These are phyloP conservation scores for Drosophila triauraria DNA, from an alignment of 1,140 invertebrate genomes.

Conservation along the genomic window DNA sequence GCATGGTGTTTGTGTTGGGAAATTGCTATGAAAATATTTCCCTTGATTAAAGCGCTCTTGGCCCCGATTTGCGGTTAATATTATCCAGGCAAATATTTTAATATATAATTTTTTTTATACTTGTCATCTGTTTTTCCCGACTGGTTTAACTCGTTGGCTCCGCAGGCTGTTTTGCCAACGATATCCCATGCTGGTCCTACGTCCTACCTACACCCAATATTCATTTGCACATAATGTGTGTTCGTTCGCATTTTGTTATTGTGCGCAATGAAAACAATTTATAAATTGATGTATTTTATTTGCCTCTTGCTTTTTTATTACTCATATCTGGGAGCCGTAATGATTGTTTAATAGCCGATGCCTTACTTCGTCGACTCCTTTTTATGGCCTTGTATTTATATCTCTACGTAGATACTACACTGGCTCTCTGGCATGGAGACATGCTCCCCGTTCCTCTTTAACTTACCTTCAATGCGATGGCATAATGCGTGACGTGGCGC, in stretches of 20 bases:
- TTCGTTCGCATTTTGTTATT: slow-evolving; percentile 40
- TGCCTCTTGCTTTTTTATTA: slow-evolving; percentile 53
- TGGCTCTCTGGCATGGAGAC: too few species aligned
- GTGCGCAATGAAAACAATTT: slow-evolving; percentile 43
- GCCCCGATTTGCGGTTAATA: slow-evolving; percentile 26
- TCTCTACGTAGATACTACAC: slow-evolving; percentile 11
- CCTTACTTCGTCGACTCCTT: slow-evolving; percentile 45
- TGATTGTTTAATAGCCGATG: slow-evolving; percentile 73
- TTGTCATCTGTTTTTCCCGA: slow-evolving; percentile 20
- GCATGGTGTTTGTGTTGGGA: neutral
- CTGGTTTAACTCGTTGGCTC: slow-evolving; percentile 43
- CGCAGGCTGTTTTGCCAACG: slow-evolving; percentile 12
- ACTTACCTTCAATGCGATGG: slow-evolving; percentile 42
- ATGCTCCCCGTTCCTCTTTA: slow-evolving; percentile 12
- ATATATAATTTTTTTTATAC: slow-evolving; percentile 21
- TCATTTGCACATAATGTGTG: slow-evolving; percentile 4
- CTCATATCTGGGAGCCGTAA: slow-evolving; percentile 69
- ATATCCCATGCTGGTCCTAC: neutral
- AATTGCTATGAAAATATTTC: slow-evolving; percentile 20
- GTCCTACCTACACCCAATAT: slow-evolving; percentile 9
- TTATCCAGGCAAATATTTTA: slow-evolving; percentile 19
- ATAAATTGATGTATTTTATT: slow-evolving; percentile 51
- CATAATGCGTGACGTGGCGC: slow-evolving; percentile 66
- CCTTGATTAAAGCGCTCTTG: slow-evolving; percentile 23
- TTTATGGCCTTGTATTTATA: slow-evolving; percentile 45